These are phyloP conservation scores for Drosophila hawaiiensis DNA, from an alignment of 2,888 invertebrate genomes.

Conservation along the genomic window DNA sequence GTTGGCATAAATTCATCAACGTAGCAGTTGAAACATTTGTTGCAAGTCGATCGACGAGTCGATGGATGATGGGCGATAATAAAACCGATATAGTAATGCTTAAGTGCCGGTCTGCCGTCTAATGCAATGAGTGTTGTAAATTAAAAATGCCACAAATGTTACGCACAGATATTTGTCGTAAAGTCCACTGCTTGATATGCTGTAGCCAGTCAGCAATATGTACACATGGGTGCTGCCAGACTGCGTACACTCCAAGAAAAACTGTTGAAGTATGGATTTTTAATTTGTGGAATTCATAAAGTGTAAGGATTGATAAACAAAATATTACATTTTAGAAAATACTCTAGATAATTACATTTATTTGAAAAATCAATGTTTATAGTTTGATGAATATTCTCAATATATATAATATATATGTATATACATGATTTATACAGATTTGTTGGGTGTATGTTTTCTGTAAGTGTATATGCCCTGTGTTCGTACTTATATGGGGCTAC, in stretches of 20 bases:
- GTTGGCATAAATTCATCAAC: constrained; percentile 78
- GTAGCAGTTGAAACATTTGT: constrained; percentile 57
- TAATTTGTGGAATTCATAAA: background rate
- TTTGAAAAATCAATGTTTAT: background rate
- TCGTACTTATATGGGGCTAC: constrained; percentile 35
- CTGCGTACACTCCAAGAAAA: constrained; percentile 18
- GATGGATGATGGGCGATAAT: constrained; percentile 58
- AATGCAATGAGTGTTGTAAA: constrained; percentile 77
- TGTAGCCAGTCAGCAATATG: constrained; percentile 50
- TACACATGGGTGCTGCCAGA: constrained; percentile 41
- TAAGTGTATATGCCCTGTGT: constrained; percentile 9
- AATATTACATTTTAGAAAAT: background rate
- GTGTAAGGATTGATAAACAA: background rate
- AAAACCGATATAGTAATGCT: constrained; percentile 76
- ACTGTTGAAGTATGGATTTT: too few relatives aligned
- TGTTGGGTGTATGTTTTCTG: background rate
- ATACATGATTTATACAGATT: background rate
- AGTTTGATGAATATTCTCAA: background rate
- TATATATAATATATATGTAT: background rate
- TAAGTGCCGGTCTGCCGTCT: constrained; percentile 65
- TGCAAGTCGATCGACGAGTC: constrained; percentile 50
- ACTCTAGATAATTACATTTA: background rate
- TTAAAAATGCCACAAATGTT: constrained; percentile 80
- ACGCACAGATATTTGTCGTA: constrained; percentile 74
- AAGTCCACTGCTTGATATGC: constrained; percentile 67